Base-by-base conservation (phyloP, 2,797 vertebrate species). In the Acanthopagrus latus region DNA sequence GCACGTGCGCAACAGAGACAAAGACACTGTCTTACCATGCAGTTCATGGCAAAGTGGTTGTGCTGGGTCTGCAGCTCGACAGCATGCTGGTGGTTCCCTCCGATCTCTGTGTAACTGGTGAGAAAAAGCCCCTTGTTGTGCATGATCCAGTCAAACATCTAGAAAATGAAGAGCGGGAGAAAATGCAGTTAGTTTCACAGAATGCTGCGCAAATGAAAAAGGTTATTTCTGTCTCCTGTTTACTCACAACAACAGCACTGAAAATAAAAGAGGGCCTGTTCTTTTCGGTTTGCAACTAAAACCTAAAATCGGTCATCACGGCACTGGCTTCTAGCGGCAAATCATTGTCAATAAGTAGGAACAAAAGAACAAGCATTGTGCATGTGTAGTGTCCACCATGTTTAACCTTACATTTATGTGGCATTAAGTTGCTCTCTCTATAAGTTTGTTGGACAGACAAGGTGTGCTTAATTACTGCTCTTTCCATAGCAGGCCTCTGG, bases 131-230 rank as follows among this genome's bases (percentile, higher is more conserved):
- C 98, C 94, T 99, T 99, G 95, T 99, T 99, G 97, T 99, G 98
- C 95, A 98, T 97, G 94, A 99, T 99, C 98, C 98, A 99, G 95
- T 99, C 98, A 87, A 99, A 99, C 98, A 99, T 99, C 98, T 99
- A 89, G 82, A 48, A 27, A 59, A 4, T 5, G 27, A 67, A 44
- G 17, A 71, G 54, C 62, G 29, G 71, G n/a, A 80, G 23, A 84
- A 65, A 80, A 72, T 5, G 12, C 6, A 23, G 21, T 60, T 52
- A 73, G 52, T 46, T 12, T 56, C 18, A 64, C 46, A 66, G 43
- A 68, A 78, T 6, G 44, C 18, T 27, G 38, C 21, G 43, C 5
- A 50, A 69, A 69, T 43, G 0, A 51, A 81, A 81, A 71, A 38
- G 29, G 48, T 29, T 65, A 20, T 78, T 65, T 82, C 52, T 64